phyloP scores from a whole-genome alignment of 1,140 invertebrate species.

The Lordiphosa stackelbergi region DNA sequence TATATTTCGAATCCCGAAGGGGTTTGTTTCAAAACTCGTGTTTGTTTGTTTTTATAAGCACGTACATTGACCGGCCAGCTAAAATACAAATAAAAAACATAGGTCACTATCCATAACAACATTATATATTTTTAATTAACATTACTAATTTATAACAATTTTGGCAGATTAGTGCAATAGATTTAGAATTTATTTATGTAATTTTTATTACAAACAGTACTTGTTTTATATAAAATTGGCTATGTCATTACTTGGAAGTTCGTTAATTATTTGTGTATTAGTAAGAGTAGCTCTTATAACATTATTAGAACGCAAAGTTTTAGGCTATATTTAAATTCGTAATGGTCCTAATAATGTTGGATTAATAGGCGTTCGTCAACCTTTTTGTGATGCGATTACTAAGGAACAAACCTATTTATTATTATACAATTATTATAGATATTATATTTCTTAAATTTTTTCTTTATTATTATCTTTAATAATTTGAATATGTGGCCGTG shows the following conservation, averaged over 20 bases:
- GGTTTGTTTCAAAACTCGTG: too few relatives aligned
- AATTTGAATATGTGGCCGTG: too few relatives aligned
- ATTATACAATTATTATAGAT: constrained; percentile 79
- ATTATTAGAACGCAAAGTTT: constrained; percentile 83
- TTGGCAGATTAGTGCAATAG: constrained; percentile 82
- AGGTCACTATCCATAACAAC: too few relatives aligned
- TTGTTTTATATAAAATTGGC: constrained; percentile 77
- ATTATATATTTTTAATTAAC: constrained; percentile 78
- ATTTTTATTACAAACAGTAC: constrained; percentile 78
- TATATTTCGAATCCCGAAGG: too few relatives aligned
- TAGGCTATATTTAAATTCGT: constrained; percentile 84
- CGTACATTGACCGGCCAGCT: too few relatives aligned
- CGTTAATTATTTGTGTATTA: constrained; percentile 79
- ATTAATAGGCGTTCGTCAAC: constrained; percentile 81
- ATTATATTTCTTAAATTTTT: constrained; percentile 80
- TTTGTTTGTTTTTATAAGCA: too few relatives aligned
- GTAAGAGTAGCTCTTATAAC: constrained; percentile 83
- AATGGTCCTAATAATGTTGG: constrained; percentile 84
- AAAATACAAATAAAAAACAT: too few relatives aligned
- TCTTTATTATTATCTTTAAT: constrained; percentile 79
- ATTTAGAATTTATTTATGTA: constrained; percentile 82
- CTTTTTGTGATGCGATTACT: constrained; percentile 82
- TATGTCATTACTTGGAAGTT: constrained; percentile 77
- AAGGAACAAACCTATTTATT: constrained; percentile 79
- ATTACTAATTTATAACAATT: constrained; percentile 77